Base-by-base conservation (phyloP, 2,113 vertebrate species). In the Tylochromis polylepis region DNA sequence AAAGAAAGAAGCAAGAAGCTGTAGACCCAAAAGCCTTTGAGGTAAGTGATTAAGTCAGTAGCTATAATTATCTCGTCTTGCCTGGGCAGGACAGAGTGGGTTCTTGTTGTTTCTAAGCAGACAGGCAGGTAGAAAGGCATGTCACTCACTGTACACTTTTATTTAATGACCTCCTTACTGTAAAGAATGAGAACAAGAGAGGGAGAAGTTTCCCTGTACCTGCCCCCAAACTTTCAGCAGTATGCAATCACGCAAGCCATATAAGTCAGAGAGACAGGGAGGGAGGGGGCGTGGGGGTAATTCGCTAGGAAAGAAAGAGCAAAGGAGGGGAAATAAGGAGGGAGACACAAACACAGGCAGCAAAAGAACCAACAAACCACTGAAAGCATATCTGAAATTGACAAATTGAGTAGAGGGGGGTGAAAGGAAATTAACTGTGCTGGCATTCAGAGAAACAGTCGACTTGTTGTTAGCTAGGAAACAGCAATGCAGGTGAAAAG, bases 141-240 rank as follows among this genome's bases (percentile, higher is more conserved):
- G 83, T 94, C 93, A 94, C 89, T 91, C 92, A 90, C 79, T 80
- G 84, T 93, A 92, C 93, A 89, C 91, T 92, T 93, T 95, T 85
- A 91, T 95, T 95, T 96, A 95, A 96, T 95, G 89, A 93, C 87
- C 93, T 90, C 93, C 72, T 91, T 85, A 89, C 90, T 84, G 84
- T 60, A 85, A 84, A 87, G 90, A 92, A 90, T 65, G 87, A 89
- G 55, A 85, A 46, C 72, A 77, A 77, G n/a, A 43, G 49, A 57
- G 72, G 24, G 75, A 60, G 38, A 85, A 89, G 90, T 91, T 92
- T 96, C 91, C 93, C 90, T 93, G 81, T 83, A 92, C 84, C 79
- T 89, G 85, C 92, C 87, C 83, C 83, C 91, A 92, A 95, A 95
- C 89, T 94, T 95, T 94, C 91, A 91, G 89, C 84, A 93, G 89